phyloP scores from a whole-genome alignment of 2,113 vertebrate species.

The Boleophthalmus pectinirostris region DNA sequence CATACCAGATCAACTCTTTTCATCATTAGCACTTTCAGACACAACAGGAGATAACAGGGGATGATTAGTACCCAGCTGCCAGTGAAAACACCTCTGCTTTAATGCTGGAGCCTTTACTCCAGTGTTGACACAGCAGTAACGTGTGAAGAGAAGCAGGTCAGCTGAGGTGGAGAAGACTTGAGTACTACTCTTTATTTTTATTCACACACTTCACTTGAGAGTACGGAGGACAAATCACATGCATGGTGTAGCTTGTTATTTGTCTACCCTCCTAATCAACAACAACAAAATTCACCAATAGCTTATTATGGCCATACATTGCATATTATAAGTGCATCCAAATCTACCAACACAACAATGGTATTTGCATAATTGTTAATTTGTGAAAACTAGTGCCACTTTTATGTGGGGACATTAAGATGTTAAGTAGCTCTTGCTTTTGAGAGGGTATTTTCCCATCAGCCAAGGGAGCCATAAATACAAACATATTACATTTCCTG shows the following conservation, averaged over 20 bases:
- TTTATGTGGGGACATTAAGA: too few species aligned
- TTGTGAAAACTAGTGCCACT: too few species aligned
- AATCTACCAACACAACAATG: too few species aligned
- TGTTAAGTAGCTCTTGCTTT: too few species aligned
- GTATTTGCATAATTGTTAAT: too few species aligned
- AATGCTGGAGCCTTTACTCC: background rate
- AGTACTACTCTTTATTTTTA: background rate
- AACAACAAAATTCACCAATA: too few species aligned
- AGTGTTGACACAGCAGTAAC: slow-evolving; percentile 3
- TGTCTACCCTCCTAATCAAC: too few species aligned
- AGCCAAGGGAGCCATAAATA: too few species aligned
- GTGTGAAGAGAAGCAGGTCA: background rate
- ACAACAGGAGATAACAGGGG: background rate
- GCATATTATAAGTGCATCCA: too few species aligned
- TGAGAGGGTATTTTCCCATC: too few species aligned
- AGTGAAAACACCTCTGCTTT: slow-evolving; percentile 1
- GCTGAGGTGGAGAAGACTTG: background rate
- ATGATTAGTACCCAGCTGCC: background rate
- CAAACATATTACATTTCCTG: too few species aligned
- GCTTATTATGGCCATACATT: too few species aligned
- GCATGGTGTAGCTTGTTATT: background rate
- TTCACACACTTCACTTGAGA: background rate
- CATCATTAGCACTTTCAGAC: background rate
- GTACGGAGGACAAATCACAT: background rate
- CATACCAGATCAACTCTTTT: background rate